These are phyloP conservation scores for Callithrix jacchus DNA, from an alignment of 2,113 vertebrate species.

Conservation along the genomic window DNA sequence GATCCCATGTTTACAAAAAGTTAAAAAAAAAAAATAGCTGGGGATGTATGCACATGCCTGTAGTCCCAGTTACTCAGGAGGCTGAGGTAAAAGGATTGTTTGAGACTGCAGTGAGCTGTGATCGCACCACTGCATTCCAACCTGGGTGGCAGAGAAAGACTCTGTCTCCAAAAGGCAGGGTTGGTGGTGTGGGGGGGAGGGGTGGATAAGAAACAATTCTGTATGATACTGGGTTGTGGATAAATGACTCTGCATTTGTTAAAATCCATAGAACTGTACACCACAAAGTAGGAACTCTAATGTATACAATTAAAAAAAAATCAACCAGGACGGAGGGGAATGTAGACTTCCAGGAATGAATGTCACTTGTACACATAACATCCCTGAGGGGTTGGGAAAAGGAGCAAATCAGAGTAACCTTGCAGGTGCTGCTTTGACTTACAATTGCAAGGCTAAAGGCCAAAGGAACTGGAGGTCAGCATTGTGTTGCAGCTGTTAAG, in stretches of 20 bases:
- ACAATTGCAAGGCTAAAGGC: neutral
- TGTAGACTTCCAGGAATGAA: neutral
- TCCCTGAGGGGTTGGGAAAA: neutral
- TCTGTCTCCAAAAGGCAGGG: too few relatives aligned
- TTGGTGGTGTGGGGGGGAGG: rapidly evolving
- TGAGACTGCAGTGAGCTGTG: too few relatives aligned
- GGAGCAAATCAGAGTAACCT: neutral
- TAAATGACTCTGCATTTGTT: neutral
- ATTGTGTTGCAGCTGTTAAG: neutral
- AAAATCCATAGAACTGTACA: neutral
- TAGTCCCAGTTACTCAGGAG: too few relatives aligned
- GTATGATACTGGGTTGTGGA: neutral
- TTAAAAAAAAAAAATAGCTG: too few relatives aligned
- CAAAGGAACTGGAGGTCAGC: neutral
- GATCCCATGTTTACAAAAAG: too few relatives aligned
- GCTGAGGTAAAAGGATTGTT: too few relatives aligned
- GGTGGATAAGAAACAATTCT: too few relatives aligned
- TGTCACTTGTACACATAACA: neutral
- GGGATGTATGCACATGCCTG: too few relatives aligned
- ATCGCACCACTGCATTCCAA: too few relatives aligned
- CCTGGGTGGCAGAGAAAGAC: too few relatives aligned
- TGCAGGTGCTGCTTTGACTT: neutral
- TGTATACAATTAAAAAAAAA: neutral
- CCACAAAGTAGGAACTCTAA: neutral
- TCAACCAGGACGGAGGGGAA: neutral